Base-by-base conservation (phyloP, 2,888 invertebrate genomes). In the Tortrix viridana region DNA sequence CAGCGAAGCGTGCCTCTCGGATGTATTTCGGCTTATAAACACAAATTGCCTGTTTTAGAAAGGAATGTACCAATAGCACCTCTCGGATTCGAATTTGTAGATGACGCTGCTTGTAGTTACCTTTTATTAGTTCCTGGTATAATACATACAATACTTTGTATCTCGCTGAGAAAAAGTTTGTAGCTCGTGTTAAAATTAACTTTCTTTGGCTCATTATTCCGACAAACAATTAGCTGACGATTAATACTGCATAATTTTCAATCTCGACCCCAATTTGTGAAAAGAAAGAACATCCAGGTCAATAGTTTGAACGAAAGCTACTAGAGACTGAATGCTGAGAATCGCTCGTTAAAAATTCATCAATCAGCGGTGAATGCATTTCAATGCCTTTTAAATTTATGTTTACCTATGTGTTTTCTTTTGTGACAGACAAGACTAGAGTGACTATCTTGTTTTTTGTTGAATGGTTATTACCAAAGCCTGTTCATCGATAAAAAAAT, bases 31-130 rank as follows among this genome's bases (percentile, higher is more conserved):
- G 70, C 70, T 73, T 73, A 74, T 78, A 77, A 80, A 79, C 50
- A 63, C 79, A 78, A 82, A 79, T 82, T 81, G 78, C 69, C 74
- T 75, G 72, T 77, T 74, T 76, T 69, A 68, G 65, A 75, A 74
- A 74, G 68, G 68, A 73, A 74, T 74, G 72, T 68, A 61, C 50
- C 60, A 50, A 60, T 57, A 48, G 57, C 56, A 52, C 37, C 46
- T 43, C 46, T 57, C 41, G 26, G 19, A 59, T 59, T 41, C 49
- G 26, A 64, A 60, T 50, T 52, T 52, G 32, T 23, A 14, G 53
- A 66, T 69, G 64, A 69, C 55, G 32, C 16, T 32, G 67, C 66
- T 38, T 37, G 52, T 60, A 49, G 32, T 19, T 56, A 26, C 12
- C 50, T 23, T 57, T 62, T 16, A 22, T 41, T 12, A 26, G 38